Evolutionary conservation across 2,888 invertebrate genomes (phyloP), one percentile per base, ranked within the genome.

Genomic region (Parascotia fuliginaria): DNA sequence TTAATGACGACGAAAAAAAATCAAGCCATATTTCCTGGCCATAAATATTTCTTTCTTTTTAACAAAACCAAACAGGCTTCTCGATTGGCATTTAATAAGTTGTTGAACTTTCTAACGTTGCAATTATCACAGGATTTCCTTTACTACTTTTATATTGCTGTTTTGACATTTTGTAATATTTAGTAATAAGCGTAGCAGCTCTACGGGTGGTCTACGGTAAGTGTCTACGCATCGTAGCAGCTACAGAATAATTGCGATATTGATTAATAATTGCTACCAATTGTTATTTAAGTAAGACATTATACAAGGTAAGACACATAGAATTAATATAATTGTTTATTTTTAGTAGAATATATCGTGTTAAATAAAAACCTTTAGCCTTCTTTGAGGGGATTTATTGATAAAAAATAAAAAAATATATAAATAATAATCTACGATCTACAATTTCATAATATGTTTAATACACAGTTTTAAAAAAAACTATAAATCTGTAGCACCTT

Each of bases 201-300:
- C 67, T 67, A 67, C 67, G 70, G 53, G 50, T 43, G 49, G 55
- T 66, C 67, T 67, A 67, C 67, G 67, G 14, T 40, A 43, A 33
- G 29, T 11, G 55, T 41, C 67, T 67, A 67, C 67, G 70, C 19
- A 11, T 15, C 49, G 64, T 70, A 70, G 65, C 63, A 0, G 44
- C 66, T 54, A 49, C 49, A 15, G 7, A n/a, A 44, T 27, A n/a
- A 27, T 49, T 29, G 13, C 7, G 27, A 57, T 46, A 33, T 33
- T 32, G 6, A 16, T 33, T 11, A 36, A 16, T 39, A 32, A 36
- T 31, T 34, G 13, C 11, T 9, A 13, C 4, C 13, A 32, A 12
- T 32, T 32, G 13, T 3, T 19, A 19, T 19, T 19, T n/a, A n/a
- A n/a, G n/a, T n/a, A n/a, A n/a, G n/a, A n/a, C n/a, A n/a, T n/a